phyloP scores from a whole-genome alignment of 1,140 invertebrate genomes.

The Drosophila parvula region DNA sequence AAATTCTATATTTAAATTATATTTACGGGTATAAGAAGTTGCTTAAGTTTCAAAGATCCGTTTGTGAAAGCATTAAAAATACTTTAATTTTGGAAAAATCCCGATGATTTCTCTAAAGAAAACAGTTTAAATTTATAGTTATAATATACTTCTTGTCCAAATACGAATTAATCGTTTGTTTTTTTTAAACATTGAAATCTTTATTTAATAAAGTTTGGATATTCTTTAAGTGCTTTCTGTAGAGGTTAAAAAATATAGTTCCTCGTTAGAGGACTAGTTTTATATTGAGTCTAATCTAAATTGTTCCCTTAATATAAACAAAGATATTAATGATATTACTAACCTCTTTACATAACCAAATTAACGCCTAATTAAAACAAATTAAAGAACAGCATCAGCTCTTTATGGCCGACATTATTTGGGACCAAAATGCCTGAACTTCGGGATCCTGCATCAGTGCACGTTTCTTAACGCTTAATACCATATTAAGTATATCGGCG shows the following conservation, averaged over 20 bases:
- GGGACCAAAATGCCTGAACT: slow-evolving; percentile 66
- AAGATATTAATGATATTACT: background rate
- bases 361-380: background rate
- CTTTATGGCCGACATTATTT: slow-evolving; percentile 58
- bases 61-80: background rate
- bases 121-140: no score
- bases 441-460: slow-evolving; percentile 74
- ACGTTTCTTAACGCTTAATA: slow-evolving; percentile 71
- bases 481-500: slow-evolving; percentile 74
- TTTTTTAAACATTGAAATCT: no score
- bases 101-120: no score
- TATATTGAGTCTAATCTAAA: background rate
- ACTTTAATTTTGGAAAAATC: background rate
- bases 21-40: background rate
- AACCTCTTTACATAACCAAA: background rate
- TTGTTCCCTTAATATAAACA: no score
- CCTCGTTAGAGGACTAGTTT: background rate
- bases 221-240: no score
- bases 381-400: slow-evolving; percentile 19
- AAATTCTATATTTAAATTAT: background rate
- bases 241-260: no score
- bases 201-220: background rate
- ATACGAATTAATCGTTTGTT: no score
- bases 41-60: no score
- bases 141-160: no score